These are phyloP conservation scores for Drosophila paucipuncta DNA, from an alignment of 2,888 invertebrate genomes.

Conservation along the genomic window DNA sequence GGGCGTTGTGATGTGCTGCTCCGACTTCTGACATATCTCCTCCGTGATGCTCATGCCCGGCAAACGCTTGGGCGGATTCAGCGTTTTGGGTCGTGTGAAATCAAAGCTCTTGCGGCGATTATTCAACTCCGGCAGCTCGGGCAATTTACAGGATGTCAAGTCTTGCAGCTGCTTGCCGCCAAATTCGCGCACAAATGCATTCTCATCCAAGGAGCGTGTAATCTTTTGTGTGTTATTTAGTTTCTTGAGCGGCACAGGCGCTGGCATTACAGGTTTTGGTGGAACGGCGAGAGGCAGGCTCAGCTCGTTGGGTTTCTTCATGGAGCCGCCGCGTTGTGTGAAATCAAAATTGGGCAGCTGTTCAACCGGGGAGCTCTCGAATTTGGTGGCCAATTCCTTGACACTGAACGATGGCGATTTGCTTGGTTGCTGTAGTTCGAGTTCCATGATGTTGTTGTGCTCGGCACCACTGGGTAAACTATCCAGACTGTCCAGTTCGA, in stretches of 20 bases:
- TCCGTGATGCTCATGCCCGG: conserved; percentile 84
- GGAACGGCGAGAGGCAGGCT: conserved; percentile 42
- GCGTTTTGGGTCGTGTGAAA: conserved; percentile 87
- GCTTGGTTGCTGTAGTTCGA: conserved; percentile 55
- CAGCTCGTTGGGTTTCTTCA: conserved; percentile 70
- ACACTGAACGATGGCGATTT: conserved; percentile 87
- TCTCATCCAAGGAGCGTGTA: conserved; percentile 90
- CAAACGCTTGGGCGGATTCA: conserved; percentile 87
- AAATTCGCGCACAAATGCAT: conserved; percentile 90
- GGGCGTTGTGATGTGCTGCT: conserved; percentile 85
- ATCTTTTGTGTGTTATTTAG: conserved; percentile 88
- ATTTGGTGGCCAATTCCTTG: conserved; percentile 88
- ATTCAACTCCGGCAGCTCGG: conserved; percentile 76
- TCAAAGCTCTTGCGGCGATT: conserved; percentile 87
- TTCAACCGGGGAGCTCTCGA: conserved; percentile 88
- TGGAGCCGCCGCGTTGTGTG: conserved; percentile 70
- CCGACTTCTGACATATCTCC: conserved; percentile 75
- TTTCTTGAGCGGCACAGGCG: conserved; percentile 76
- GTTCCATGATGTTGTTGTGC: conserved; percentile 60
- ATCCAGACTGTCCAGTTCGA: conserved; percentile 81
- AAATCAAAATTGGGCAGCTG: conserved; percentile 87
- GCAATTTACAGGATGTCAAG: conserved; percentile 72
- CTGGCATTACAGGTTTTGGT: conserved; percentile 45
- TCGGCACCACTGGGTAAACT: conserved; percentile 65
- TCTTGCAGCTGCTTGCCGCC: conserved; percentile 85